Evolutionary conservation across 2,797 vertebrate species (phyloP).

Genomic region (Silurus lanzhouensis): DNA sequence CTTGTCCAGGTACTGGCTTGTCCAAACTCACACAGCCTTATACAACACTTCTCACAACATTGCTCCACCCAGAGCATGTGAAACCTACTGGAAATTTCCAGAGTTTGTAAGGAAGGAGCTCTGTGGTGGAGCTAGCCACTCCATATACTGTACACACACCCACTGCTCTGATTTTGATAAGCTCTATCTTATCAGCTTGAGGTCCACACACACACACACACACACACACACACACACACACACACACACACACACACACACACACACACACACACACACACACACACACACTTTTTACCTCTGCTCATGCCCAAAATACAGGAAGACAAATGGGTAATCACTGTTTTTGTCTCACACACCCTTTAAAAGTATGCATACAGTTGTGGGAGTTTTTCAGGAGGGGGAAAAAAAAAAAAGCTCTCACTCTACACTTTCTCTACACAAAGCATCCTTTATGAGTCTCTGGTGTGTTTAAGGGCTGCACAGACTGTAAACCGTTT

Average conservation of each 20-base stretch:
- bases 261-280: no score
- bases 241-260: no score
- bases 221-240: no score
- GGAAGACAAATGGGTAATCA: neutral
- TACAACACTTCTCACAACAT: neutral
- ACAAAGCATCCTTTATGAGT: conserved; percentile 54
- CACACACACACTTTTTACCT: neutral
- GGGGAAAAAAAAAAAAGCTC: neutral
- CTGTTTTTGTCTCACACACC: neutral
- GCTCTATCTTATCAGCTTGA: conserved; percentile 13
- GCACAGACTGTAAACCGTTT: neutral
- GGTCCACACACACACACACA: neutral
- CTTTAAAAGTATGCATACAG: neutral
- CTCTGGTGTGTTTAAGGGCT: neutral
- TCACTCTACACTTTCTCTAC: conserved; percentile 31
- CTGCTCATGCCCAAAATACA: neutral
- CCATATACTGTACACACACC: conserved; percentile 12
- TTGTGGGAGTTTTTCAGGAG: conserved; percentile 12
- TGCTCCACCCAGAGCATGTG: conserved; percentile 30
- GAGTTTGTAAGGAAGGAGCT: conserved; percentile 9
- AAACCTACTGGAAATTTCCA: conserved; percentile 52
- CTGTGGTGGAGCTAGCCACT: neutral
- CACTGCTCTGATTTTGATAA: neutral
- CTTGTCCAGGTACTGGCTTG: conserved; percentile 13
- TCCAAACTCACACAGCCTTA: neutral